These are phyloP conservation scores for Pachymerium ferrugineum DNA, from an alignment of 2,888 invertebrate genomes.

Conservation along the genomic window DNA sequence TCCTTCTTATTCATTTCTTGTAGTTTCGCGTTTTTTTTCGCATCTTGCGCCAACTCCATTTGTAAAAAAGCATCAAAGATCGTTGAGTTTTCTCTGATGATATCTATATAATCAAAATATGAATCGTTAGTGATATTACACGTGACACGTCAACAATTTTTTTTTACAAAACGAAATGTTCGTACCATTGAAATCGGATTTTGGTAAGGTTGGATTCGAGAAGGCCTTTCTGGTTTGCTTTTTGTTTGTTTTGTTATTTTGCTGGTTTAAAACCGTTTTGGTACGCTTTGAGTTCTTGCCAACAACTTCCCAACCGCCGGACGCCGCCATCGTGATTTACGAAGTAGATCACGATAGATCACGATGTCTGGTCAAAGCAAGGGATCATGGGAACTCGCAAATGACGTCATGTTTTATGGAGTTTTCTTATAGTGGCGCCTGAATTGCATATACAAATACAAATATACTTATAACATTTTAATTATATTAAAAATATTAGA, in stretches of 20 bases:
- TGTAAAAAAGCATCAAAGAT: constrained; percentile 36
- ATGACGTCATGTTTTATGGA: too few species aligned
- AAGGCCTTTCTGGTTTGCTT: not conserved
- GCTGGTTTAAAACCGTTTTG: not conserved
- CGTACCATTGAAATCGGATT: too few species aligned
- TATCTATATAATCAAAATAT: constrained; percentile 23
- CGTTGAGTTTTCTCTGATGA: constrained; percentile 35
- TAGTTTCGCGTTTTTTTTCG: not conserved
- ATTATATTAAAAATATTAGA: too few species aligned
- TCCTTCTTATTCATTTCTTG: constrained; percentile 12
- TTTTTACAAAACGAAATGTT: too few species aligned
- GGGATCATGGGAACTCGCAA: too few species aligned
- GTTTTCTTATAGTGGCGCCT: too few species aligned
- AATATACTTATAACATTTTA: too few species aligned
- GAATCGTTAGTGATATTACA: not conserved
- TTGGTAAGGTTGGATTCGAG: not conserved
- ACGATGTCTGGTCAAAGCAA: not conserved
- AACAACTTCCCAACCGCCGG: not conserved
- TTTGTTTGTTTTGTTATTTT: not conserved
- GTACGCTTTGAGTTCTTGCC: not conserved
- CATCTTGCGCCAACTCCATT: constrained; percentile 33
- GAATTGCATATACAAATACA: too few species aligned
- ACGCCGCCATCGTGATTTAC: not conserved
- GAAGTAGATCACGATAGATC: not conserved
- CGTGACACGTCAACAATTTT: too few species aligned